Evolutionary conservation across 2,888 invertebrate species (phyloP), one percentile per base, ranked within the genome.

Genomic region (Yponomeuta evonymella): DNA sequence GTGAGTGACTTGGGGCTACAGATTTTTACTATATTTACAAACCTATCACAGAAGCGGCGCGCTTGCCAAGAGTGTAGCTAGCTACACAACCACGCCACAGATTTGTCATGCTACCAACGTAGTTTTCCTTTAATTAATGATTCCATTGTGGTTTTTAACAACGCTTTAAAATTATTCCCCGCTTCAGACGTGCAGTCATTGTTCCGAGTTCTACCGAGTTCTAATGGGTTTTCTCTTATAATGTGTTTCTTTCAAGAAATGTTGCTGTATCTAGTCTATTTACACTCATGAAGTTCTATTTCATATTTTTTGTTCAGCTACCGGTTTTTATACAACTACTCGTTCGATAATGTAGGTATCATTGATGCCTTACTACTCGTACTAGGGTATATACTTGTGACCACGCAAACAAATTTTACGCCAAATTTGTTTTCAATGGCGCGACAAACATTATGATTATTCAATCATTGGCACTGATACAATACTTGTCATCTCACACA

Each of bases 391-490:
- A 8, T 5, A 43, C 12, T 29, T 65, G 29, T 29, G 33, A 23
- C 30, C 5, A 29, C 29, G 29, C 29, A 65, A 23, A 30, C 65
- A 65, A 65, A 65, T 65, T 65, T 29, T 4, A 58, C 51, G 51
- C 51, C 51, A 58, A 58, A 58, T 51, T 30, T 36, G 71, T 71
- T 48, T 69, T 43, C 72, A 63, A 70, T 70, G 72, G 67, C 48
- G 65, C 63, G 69, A 67, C 43, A 68, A 69, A 71, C 12, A 70
- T 58, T 69, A 79, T 83, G 81, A 84, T 90, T 88, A 88, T 88
- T 83, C 83, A 88, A 90, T 83, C 76, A 81, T 90, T 90, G 90
- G 90, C 90, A 90, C 76, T 80, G 43, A 8, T 77, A 77, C 76
- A 78, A 76, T 79, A 79, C 81, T 62, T 80, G 83, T 84, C 85